Percentiles rank a stretch among this genome's conserved stretches.
Evolutionary conservation across 2,888 invertebrate species (phyloP).

Genomic region (Heliconius sara): DNA sequence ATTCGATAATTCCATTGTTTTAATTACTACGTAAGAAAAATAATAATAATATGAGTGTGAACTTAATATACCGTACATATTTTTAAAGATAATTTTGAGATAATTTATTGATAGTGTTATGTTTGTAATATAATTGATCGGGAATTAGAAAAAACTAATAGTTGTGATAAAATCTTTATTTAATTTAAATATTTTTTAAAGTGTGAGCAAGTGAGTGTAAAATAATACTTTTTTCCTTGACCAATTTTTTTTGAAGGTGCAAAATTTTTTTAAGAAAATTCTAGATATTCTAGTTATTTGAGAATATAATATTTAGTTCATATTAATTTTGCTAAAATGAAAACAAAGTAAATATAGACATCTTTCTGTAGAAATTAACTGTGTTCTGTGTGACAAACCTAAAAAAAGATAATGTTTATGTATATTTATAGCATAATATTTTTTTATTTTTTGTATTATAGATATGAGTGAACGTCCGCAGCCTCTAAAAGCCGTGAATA

Average conservation of each 20-base stretch:
- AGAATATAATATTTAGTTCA: not conserved
- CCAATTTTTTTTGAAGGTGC: not conserved
- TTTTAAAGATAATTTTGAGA: conserved; percentile 16
- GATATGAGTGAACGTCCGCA: conserved; percentile 75
- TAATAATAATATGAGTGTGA: conserved; percentile 6
- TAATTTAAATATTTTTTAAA: not conserved
- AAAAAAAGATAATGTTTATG: not conserved
- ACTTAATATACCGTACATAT: not conserved
- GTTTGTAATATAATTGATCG: conserved; percentile 35
- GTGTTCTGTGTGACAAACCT: too few relatives aligned
- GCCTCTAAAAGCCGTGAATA: conserved; percentile 82
- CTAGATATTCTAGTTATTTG: not conserved
- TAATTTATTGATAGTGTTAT: conserved; percentile 31
- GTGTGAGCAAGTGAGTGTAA: conserved; percentile 8
- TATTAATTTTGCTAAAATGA: not conserved
- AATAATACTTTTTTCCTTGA: not conserved
- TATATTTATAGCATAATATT: not conserved
- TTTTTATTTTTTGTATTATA: conserved; percentile 30
- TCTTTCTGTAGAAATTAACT: not conserved
- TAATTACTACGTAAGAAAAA: conserved; percentile 5
- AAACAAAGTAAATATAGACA: not conserved
- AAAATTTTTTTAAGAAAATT: not conserved
- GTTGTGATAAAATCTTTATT: conserved; percentile 23
- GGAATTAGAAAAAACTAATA: conserved; percentile 21
- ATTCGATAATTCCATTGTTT: conserved; percentile 16